These are phyloP conservation scores for Crypturellus tataupa DNA, from an alignment of 2,797 vertebrate genomes.

Conservation along the genomic window DNA sequence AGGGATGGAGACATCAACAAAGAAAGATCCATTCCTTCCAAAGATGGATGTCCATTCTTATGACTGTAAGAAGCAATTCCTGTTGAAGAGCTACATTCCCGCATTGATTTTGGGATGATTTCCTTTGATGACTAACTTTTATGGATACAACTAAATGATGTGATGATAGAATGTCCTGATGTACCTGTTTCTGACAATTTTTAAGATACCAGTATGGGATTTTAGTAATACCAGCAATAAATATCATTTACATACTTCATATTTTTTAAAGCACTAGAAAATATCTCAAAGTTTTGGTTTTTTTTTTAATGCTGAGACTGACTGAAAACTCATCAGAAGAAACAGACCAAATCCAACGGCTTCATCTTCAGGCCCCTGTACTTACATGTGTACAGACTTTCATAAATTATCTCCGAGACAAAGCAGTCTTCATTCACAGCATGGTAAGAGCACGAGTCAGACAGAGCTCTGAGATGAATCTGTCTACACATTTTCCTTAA, in stretches of 20 bases:
- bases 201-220: neutral
- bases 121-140: slow-evolving; percentile 1
- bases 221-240: neutral
- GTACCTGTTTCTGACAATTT: neutral
- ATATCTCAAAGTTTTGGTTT: neutral
- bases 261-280: slow-evolving; percentile 3
- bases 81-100: neutral
- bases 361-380: neutral
- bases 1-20: neutral
- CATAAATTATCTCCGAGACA: neutral
- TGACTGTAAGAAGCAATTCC: neutral
- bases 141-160: slow-evolving; percentile 9
- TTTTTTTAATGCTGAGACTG: neutral
- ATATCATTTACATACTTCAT: neutral
- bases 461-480: neutral
- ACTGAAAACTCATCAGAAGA: neutral
- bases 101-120: neutral
- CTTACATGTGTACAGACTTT: neutral
- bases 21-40: neutral
- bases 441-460: neutral
- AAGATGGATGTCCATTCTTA: neutral
- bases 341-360: neutral
- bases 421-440: neutral
- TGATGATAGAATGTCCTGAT: slow-evolving; percentile 4
- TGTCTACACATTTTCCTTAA: neutral